Evolutionary conservation across 2,888 invertebrate genomes (phyloP), one percentile per base, ranked within the genome.

Genomic region (Chloroclysta siterata): DNA sequence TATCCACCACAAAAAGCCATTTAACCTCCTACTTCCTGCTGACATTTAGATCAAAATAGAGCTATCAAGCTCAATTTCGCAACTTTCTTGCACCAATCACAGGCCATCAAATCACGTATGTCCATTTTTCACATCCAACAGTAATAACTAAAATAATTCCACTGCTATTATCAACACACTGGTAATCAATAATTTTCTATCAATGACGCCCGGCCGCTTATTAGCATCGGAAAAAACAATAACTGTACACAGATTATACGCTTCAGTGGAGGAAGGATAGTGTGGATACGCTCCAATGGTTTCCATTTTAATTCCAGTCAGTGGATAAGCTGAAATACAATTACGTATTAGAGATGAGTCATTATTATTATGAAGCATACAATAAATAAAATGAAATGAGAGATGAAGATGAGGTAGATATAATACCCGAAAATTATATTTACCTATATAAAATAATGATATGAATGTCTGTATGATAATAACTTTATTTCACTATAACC

Each of bases 131-230:
- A 59, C 65, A 65, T 54, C 53, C 53, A 64, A 36, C 46, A 51
- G 39, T 36, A 48, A 52, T 77, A 80, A 81, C 79, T 82, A 82
- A 82, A 80, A 76, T 77, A 79, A 42, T 54, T 58, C 65, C 64
- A 60, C 63, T 48, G 39, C 50, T 42, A 64, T 63, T 59, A 64
- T 60, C 64, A 55, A 29, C 44, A 61, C 66, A 66, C 71, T 70
- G 72, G 74, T 83, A 84, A 89, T 90, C 91, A 87, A 88, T 90
- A 90, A 90, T 90, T 91, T 88, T 81, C 87, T 88, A 90, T 89
- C 90, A 90, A 88, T 89, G 89, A 87, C 86, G 83, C 71, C 84
- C 77, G 80, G 65, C 85, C 86, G 83, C 87, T 90, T 90, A 91
- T 92, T 92, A 91, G 81, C 75, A 77, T 78, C 71, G 79, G 76